phyloP scores from a whole-genome alignment of 1,140 invertebrate species.

The Zophobas morio region DNA sequence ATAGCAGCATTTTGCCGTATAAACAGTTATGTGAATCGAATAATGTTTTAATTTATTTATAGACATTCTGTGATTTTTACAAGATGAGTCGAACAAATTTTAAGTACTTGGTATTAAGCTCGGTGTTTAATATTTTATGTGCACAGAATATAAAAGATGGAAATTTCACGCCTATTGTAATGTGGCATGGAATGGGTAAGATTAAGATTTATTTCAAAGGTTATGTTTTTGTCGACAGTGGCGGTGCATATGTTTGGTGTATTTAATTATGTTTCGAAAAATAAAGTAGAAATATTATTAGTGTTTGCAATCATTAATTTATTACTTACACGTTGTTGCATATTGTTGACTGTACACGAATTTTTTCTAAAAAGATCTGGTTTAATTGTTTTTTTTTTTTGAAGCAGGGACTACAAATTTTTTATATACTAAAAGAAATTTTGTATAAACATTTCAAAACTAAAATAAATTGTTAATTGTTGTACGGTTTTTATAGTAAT shows the following conservation, averaged over 20 bases:
- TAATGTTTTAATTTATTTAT: constrained; percentile 29
- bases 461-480: too few species aligned
- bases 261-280: background rate
- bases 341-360: too few species aligned
- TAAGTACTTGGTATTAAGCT: constrained; percentile 37
- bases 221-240: constrained; percentile 34
- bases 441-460: too few species aligned
- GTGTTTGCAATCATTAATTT: too few species aligned
- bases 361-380: too few species aligned
- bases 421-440: too few species aligned
- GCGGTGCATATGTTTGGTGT: constrained; percentile 20
- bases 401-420: too few species aligned
- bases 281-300: too few species aligned
- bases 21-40: constrained; percentile 22
- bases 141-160: constrained; percentile 62
- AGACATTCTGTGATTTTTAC: constrained; percentile 16
- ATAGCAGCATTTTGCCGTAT: constrained; percentile 15
- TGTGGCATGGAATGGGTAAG: constrained; percentile 89
- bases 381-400: too few species aligned
- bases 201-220: constrained; percentile 16
- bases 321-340: too few species aligned
- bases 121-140: constrained; percentile 50
- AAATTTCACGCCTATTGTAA: constrained; percentile 73
- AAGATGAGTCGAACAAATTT: constrained; percentile 27
- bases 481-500: too few species aligned